These are phyloP conservation scores for Tolmerus cingulatus DNA, from an alignment of 2,888 invertebrate genomes.

Conservation along the genomic window DNA sequence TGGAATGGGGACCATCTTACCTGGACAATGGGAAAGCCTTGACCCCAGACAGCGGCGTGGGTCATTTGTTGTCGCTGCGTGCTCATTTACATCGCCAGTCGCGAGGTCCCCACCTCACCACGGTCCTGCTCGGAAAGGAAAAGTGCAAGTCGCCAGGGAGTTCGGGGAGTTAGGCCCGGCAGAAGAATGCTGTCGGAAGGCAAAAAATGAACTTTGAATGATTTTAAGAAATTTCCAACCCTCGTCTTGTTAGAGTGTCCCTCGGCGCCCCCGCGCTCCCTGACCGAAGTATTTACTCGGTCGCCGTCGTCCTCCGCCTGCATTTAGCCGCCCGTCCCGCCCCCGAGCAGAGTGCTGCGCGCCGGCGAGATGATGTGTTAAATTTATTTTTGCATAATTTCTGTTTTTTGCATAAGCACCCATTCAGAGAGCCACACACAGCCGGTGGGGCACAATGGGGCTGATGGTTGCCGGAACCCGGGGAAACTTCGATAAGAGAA, in stretches of 20 bases:
- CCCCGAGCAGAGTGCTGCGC: background rate
- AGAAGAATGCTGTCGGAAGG: background rate
- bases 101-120: background rate
- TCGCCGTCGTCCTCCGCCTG: conserved; percentile 24
- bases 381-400: conserved; percentile 42
- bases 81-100: background rate
- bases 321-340: background rate
- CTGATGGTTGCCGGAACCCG: conserved; percentile 22
- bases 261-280: background rate
- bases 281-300: conserved; percentile 39
- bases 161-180: background rate
- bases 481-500: conserved; percentile 36
- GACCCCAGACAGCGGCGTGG: background rate
- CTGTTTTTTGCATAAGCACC: conserved; percentile 43
- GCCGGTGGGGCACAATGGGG: background rate
- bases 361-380: conserved; percentile 10
- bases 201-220: conserved; percentile 38
- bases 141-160: conserved; percentile 47
- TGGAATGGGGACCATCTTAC: background rate
- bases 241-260: conserved; percentile 25
- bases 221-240: conserved; percentile 39
- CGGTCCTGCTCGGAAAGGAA: background rate
- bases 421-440: conserved; percentile 27
- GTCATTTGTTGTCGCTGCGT: background rate
- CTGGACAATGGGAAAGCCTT: background rate